phyloP scores from a whole-genome alignment of 1,140 invertebrate species.

The Amyelois transitella region DNA sequence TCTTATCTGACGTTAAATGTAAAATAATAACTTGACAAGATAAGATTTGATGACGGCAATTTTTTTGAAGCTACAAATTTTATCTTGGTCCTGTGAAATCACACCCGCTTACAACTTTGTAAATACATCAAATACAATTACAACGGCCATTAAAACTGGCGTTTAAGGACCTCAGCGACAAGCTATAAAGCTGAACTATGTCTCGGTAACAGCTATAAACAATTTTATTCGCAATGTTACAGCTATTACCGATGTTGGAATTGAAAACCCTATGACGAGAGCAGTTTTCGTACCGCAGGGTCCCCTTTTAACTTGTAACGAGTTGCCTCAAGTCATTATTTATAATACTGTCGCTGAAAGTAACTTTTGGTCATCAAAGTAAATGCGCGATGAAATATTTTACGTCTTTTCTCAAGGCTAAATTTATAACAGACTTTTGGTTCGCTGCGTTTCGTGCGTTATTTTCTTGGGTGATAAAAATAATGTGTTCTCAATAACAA shows the following conservation, averaged over 20 bases:
- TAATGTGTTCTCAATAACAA: background rate
- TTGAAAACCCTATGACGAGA: background rate
- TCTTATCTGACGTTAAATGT: no score
- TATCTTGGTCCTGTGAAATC: conserved; percentile 9
- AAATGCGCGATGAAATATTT: background rate
- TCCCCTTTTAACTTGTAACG: background rate
- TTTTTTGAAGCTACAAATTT: background rate
- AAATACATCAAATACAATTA: background rate
- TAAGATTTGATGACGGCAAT: no score
- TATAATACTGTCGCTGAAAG: background rate
- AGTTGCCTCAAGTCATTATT: background rate
- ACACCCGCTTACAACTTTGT: no score
- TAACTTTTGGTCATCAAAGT: background rate
- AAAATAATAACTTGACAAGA: no score
- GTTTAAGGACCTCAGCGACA: background rate
- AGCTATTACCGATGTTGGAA: background rate
- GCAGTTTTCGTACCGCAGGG: background rate
- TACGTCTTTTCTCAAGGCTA: background rate
- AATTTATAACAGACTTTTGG: background rate
- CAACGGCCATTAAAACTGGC: background rate
- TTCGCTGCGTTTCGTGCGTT: background rate
- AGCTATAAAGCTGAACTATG: background rate
- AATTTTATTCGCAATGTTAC: background rate
- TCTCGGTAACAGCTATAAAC: background rate
- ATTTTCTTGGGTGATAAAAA: background rate